Base-by-base conservation (phyloP, 1,140 invertebrate genomes). In the Calephelis nemesis region DNA sequence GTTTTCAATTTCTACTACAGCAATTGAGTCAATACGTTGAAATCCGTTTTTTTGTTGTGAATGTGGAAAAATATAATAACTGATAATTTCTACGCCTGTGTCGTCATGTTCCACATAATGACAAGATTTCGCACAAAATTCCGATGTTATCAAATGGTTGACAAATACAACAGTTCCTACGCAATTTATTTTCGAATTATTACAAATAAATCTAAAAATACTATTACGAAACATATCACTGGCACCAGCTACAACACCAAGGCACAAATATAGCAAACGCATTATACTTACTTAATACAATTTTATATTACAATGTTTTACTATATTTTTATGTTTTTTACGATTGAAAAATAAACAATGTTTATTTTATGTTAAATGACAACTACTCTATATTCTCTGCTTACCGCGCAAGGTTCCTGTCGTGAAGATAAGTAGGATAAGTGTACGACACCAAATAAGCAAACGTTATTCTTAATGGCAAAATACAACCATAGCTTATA, bases 31-130 rank as follows among this genome's bases (percentile, higher is more conserved):
- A n/a, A 58, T 58, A 39, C 11, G 19, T 39, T 58, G 52, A 58
- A 58, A 58, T 3, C 8, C 1, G 13, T 58, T 15, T 3, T 58
- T 13, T 58, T 15, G 10, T 58, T 30, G 30, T 5, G 54, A 12
- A 39, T 60, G 5, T 40, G 54, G 54, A 39, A 39, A 60, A 39
- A 60, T 60, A 39, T 60, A 60, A 60, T 39, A 30, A 60, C 30
- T 60, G 7, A 11, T 60, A 7, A 40, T 60, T 39, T 40, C 39
- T 5, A 60, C 30, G 30, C 11, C 12, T 39, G 11, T 60, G 30
- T 40, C 30, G 9, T 60, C 10, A 60, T 60, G 39, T 11, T 60
- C 39, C 4, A 60, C 54, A 12, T 40, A 60, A 10, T 60, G 30
- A n/a, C 54, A 60, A 4, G 54, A 12, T 9, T 39, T 11, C 39